Conservation (phyloP, 2,888 invertebrate species). For the Trissolcus brochymenae region DNA sequence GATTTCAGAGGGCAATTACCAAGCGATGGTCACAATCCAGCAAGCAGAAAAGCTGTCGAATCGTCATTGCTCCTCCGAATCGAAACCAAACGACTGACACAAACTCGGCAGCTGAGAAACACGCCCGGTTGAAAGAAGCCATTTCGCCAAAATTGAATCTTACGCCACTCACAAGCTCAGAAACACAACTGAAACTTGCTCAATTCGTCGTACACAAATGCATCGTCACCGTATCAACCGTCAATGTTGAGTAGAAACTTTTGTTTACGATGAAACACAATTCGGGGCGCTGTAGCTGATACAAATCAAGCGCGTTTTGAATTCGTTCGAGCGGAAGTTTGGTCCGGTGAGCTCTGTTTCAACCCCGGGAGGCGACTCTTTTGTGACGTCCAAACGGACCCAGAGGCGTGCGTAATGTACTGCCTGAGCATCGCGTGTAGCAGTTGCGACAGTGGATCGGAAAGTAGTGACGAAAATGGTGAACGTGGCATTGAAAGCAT, state of each 20-base stretch:
- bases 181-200: slow-evolving; percentile 16
- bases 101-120: slow-evolving; percentile 21
- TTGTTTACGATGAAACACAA: no score
- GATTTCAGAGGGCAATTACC: slow-evolving; percentile 6
- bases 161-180: no score
- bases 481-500: slow-evolving; percentile 44
- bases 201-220: slow-evolving; percentile 3
- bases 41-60: neutral
- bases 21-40: slow-evolving; percentile 12
- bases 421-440: slow-evolving; percentile 66
- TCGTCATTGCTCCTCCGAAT: neutral
- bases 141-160: no score
- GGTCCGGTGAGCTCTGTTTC: neutral
- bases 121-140: neutral
- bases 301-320: neutral
- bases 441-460: slow-evolving; percentile 54
- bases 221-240: no score
- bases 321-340: neutral
- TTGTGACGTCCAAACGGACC: neutral
- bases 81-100: neutral
- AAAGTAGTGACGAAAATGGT: slow-evolving; percentile 52
- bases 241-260: no score
- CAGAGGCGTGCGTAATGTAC: slow-evolving; percentile 62
- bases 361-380: neutral
- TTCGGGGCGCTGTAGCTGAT: neutral